Evolutionary conservation across 2,113 vertebrate genomes (phyloP).

Genomic region (Sterrhoptilus dennistouni): DNA sequence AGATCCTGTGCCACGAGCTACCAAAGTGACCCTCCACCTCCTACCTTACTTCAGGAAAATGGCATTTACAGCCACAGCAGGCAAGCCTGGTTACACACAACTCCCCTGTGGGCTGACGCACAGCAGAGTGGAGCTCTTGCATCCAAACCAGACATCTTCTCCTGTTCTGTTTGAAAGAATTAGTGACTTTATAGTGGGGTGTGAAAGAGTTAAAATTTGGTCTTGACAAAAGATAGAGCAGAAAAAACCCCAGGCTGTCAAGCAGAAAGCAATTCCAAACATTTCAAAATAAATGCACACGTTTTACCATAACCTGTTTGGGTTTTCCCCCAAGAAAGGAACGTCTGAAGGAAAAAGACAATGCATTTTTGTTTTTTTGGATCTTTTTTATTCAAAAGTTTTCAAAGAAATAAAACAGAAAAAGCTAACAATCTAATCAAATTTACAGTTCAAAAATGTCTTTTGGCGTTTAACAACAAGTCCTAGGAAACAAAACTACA

Average conservation of each 20-base stretch:
- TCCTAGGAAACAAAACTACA: conserved; percentile 91
- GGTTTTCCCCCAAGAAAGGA: neutral
- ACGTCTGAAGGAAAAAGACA: conserved; percentile 43
- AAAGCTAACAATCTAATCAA: conserved; percentile 93
- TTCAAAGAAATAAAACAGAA: conserved; percentile 93
- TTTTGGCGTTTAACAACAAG: conserved; percentile 94
- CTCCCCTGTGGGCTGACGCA: neutral
- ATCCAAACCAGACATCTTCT: neutral
- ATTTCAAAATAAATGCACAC: neutral
- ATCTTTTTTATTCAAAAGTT: conserved; percentile 95
- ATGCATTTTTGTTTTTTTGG: conserved; percentile 53
- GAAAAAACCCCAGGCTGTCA: neutral
- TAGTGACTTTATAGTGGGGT: neutral
- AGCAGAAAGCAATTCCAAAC: neutral
- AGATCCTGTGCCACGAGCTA: neutral
- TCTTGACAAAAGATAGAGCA: neutral
- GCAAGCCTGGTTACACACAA: too few species aligned
- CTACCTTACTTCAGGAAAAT: neutral
- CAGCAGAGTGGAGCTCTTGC: neutral
- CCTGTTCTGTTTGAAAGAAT: neutral
- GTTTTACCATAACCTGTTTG: neutral
- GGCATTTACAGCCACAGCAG: neutral
- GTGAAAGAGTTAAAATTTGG: neutral
- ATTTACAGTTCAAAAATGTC: conserved; percentile 90
- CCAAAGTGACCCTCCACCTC: neutral